Evolutionary conservation across 2,797 vertebrate genomes (phyloP).

Genomic region (Lophotriccus pileatus): DNA sequence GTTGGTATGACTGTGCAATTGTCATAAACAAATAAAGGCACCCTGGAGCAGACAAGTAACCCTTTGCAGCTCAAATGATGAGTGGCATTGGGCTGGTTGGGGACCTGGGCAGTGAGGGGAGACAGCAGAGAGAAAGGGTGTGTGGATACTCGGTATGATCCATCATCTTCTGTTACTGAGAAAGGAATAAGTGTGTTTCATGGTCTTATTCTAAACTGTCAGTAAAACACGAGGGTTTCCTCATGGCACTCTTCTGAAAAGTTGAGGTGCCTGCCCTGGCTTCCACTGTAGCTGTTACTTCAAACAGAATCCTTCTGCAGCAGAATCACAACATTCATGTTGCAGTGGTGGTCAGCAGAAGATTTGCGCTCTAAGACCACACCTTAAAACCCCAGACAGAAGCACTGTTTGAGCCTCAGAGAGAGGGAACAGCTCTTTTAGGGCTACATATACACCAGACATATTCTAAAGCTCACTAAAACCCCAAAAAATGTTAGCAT

Average conservation of each 20-base stretch:
- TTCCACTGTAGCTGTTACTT: neutral
- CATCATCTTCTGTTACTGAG: neutral
- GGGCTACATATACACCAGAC: neutral
- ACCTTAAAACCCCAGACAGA: neutral
- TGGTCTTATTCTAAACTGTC: neutral
- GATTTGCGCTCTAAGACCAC: neutral
- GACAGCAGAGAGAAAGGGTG: neutral
- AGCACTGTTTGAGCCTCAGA: neutral
- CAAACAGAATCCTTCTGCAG: neutral
- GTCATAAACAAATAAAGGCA: neutral
- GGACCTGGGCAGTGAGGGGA: rapidly evolving
- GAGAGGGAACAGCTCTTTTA: neutral
- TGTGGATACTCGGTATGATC: neutral
- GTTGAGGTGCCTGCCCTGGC: rapidly evolving
- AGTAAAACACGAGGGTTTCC: rapidly evolving
- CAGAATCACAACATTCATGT: neutral
- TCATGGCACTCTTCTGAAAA: neutral
- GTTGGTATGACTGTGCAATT: neutral
- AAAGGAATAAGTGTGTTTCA: neutral
- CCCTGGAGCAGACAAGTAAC: neutral
- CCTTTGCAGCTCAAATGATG: neutral
- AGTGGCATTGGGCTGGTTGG: neutral
- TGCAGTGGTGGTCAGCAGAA: neutral
- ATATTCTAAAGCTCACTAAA: neutral
- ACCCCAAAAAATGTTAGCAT: rapidly evolving